Evolutionary conservation across 2,888 invertebrate genomes (phyloP).

Genomic region (Melieria crassipennis): DNA sequence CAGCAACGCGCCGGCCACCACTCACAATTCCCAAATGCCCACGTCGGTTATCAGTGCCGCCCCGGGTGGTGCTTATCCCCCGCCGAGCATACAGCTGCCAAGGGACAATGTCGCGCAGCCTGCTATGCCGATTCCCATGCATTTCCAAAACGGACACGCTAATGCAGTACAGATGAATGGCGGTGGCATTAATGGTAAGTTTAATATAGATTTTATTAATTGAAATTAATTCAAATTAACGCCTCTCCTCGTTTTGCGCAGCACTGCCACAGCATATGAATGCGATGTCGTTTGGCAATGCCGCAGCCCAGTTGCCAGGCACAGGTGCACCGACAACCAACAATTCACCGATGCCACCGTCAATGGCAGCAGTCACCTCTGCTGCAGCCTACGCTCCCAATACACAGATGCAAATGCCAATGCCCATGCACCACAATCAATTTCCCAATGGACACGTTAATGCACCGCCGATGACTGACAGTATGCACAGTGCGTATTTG

Average conservation of each 20-base stretch:
- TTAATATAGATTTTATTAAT: not conserved
- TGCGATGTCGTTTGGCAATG: conserved; percentile 7
- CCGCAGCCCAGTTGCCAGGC: conserved; percentile 12
- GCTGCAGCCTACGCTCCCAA: conserved; percentile 1
- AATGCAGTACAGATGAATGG: conserved; percentile 51
- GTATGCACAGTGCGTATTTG: conserved; percentile 5
- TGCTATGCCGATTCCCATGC: conserved; percentile 52
- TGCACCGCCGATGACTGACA: conserved; percentile 3
- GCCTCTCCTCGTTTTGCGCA: not conserved
- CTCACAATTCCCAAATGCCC: conserved; percentile 34
- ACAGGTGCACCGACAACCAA: conserved; percentile 15
- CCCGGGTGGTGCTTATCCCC: conserved; percentile 37
- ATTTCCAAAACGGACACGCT: conserved; percentile 60
- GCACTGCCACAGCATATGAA: conserved; percentile 19
- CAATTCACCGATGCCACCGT: conserved; percentile 10
- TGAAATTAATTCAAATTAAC: not conserved
- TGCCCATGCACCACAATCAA: conserved; percentile 19
- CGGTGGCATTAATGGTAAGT: conserved; percentile 20
- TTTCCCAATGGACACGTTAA: conserved; percentile 10
- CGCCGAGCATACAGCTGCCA: conserved; percentile 34
- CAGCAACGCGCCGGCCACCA: conserved; percentile 13
- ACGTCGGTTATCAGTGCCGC: conserved; percentile 30
- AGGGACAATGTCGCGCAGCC: conserved; percentile 18
- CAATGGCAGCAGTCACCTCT: not conserved
- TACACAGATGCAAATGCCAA: conserved; percentile 8